Evolutionary conservation across 2,113 vertebrate species (phyloP), one percentile per base, ranked within the genome.

Genomic region (Pao palembangensis): DNA sequence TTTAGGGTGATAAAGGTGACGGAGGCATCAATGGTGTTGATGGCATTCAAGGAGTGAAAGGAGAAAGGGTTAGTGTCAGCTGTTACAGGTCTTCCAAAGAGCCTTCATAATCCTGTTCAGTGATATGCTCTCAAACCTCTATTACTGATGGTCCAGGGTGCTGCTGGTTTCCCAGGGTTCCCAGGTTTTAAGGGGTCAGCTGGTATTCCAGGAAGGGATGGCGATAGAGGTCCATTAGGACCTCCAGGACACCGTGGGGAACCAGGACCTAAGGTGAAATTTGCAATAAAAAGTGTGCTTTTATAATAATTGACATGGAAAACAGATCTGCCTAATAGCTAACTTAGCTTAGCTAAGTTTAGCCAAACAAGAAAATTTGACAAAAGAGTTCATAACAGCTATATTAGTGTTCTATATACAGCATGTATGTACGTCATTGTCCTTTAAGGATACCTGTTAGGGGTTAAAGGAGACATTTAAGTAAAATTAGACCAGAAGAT

Each of bases 171-270:
- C 65, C 68, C 91, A 3, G 94, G 93, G 1, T 70, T 96, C 68
- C 82, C 91, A 11, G 94, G 94, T 10, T 92, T 94, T 71, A 96
- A 95, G 59, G 94, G 94, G 18, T 89, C 88, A 12, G 38, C 43
- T 10, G 93, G 94, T 61, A 69, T 50, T 51, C 79, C 84, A 14
- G 93, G 94, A n/a, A 80, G 75, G 50, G 52, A 66, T 0, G 93
- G 93, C 52, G 38, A 20, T 0, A 13, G 58, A 0, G 93, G 94
- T 48, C 71, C 79, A n/a, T 71, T 67, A 0, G 94, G 92, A 56
- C 34, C 53, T 15, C 70, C 61, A 19, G 94, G 94, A 53, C 79
- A 70, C 0, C 90, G 16, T 51, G 94, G 93, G 0, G 55, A 88
- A 28, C 61, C 80, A 8, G 94, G 93, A 5, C 70, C 73, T 1